Conservation (phyloP, 2,113 vertebrate species). For the Dipodomys merriami region DNA sequence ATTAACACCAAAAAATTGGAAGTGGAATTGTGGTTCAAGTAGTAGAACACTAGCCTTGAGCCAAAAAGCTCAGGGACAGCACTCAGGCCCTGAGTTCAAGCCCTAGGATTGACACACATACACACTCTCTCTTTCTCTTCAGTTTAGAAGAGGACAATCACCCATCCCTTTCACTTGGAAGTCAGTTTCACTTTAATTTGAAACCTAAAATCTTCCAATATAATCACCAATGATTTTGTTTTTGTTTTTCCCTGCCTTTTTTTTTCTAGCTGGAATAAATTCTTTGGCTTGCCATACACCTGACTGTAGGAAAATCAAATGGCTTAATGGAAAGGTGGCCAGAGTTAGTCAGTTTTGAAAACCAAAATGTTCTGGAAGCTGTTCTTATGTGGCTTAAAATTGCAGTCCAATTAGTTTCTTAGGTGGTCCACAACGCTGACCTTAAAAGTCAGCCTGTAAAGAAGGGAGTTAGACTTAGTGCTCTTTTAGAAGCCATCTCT, state of each 20-base stretch:
- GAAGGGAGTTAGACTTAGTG: conserved; percentile 4
- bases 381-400: not conserved
- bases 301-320: not conserved
- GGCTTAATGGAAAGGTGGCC: not conserved
- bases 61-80: too few species aligned
- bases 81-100: too few species aligned
- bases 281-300: not conserved
- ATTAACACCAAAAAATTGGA: too few species aligned
- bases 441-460: not conserved
- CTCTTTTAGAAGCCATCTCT: not conserved
- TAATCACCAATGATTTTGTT: not conserved
- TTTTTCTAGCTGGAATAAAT: not conserved
- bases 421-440: not conserved
- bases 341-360: not conserved
- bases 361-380: not conserved
- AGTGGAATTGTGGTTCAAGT: too few species aligned
- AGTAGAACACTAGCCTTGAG: too few species aligned
- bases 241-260: not conserved
- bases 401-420: not conserved
- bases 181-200: not conserved
- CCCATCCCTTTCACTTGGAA: not conserved
- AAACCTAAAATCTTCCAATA: not conserved
- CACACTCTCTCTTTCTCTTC: too few species aligned
- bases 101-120: too few species aligned
- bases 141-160: not conserved